A percentile compares a stretch with the other conserved stretches of the same genome.
These are phyloP conservation scores for Neria commutata DNA, from an alignment of 2,888 invertebrate genomes.

Conservation along the genomic window DNA sequence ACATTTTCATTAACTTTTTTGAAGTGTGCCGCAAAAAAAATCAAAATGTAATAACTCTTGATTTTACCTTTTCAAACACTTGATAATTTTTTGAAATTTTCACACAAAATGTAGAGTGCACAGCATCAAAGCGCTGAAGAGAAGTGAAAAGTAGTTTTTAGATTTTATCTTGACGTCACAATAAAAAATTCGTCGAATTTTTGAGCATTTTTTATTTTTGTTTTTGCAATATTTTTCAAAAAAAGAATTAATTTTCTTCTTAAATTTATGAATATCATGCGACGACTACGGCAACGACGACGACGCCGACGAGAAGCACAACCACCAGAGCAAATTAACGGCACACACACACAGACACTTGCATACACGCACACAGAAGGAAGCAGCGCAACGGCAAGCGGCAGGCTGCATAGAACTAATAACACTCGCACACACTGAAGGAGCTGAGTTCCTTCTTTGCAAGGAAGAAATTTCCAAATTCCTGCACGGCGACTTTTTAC, in stretches of 20 bases:
- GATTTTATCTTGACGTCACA: not conserved
- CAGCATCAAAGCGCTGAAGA: not conserved
- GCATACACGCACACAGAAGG: not conserved
- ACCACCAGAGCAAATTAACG: not conserved
- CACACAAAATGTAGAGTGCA: too few species aligned
- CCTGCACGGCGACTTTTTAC: not conserved
- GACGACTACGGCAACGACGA: conserved; percentile 21
- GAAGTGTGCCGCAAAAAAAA: not conserved
- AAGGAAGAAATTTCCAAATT: not conserved
- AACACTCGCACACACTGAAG: too few species aligned
- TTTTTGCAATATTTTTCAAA: not conserved
- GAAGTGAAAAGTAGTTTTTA: not conserved
- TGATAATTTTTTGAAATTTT: not conserved
- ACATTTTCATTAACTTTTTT: not conserved
- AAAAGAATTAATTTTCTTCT: not conserved
- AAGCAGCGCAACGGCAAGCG: not conserved
- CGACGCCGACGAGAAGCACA: conserved; percentile 2
- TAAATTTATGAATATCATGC: conserved; percentile 4
- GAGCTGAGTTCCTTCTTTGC: too few species aligned
- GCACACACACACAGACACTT: not conserved
- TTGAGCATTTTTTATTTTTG: not conserved
- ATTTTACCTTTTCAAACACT: not conserved
- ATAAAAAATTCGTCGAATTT: not conserved
- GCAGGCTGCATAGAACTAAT: not conserved
- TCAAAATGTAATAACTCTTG: not conserved